Conservation (phyloP, 2,113 vertebrate species). For the Pristiophorus japonicus region DNA sequence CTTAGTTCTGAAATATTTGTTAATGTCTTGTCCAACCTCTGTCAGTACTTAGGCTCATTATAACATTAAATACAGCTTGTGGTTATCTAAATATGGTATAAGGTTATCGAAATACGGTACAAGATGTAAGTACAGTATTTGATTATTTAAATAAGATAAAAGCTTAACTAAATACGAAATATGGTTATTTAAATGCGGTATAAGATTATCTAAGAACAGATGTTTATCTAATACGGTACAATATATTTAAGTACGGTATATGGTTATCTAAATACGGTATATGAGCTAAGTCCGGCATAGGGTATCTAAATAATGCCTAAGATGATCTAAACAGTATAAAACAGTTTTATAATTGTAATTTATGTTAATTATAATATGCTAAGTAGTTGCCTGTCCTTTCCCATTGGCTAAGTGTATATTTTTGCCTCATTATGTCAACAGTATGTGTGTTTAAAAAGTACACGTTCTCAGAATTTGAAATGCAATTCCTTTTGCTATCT, state of each 20-base stretch:
- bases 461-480: neutral
- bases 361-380: no score
- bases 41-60: neutral
- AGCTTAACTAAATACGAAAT: neutral
- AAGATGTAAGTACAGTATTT: neutral
- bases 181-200: neutral
- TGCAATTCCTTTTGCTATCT: conserved; percentile 39
- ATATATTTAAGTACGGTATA: neutral
- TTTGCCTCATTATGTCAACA: neutral
- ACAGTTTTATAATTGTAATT: no score
- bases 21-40: no score
- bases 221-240: no score
- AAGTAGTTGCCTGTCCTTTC: neutral
- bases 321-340: neutral
- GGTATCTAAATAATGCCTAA: neutral
- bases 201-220: neutral
- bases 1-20: neutral
- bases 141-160: neutral
- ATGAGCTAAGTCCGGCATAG: no score
- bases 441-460: neutral
- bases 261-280: neutral
- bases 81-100: neutral
- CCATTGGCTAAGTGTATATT: neutral
- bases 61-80: neutral
- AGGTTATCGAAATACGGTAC: no score